Evolutionary conservation across 2,113 vertebrate species (phyloP).

Genomic region (Tricholaema leucomelas): DNA sequence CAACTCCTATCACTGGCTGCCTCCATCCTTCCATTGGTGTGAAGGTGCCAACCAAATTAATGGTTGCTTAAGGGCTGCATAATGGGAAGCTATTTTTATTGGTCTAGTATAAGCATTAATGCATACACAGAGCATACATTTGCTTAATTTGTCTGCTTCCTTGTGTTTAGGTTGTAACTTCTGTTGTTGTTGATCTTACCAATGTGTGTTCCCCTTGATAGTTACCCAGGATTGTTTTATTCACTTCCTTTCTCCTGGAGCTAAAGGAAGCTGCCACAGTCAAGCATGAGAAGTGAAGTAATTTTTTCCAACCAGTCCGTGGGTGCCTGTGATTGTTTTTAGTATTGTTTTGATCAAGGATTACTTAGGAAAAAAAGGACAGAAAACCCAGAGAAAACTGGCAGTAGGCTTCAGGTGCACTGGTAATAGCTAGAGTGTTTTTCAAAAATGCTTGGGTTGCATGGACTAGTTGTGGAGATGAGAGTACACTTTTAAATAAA

Average conservation of each 20-base stretch:
- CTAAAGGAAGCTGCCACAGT: neutral
- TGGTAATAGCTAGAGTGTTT: neutral
- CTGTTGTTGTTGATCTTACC: neutral
- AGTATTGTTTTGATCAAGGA: neutral
- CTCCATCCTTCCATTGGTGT: neutral
- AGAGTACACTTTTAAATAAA: neutral
- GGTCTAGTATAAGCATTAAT: neutral
- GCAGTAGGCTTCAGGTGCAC: neutral
- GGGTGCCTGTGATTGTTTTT: neutral
- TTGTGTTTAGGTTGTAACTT: neutral
- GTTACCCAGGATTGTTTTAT: neutral
- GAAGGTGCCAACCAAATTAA: neutral
- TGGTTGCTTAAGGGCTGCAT: neutral
- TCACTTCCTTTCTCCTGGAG: neutral
- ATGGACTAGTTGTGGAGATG: neutral
- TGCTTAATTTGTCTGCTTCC: neutral
- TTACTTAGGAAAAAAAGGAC: neutral
- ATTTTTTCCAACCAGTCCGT: neutral
- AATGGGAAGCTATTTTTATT: conserved; percentile 14
- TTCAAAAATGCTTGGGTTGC: neutral
- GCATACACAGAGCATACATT: neutral
- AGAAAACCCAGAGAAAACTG: neutral
- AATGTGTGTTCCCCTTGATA: neutral
- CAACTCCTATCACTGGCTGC: neutral
- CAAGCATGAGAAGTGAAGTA: neutral